Evolutionary conservation across 2,888 invertebrate species (phyloP), one percentile per base, ranked within the genome.

Genomic region (Tenthredo amoena): DNA sequence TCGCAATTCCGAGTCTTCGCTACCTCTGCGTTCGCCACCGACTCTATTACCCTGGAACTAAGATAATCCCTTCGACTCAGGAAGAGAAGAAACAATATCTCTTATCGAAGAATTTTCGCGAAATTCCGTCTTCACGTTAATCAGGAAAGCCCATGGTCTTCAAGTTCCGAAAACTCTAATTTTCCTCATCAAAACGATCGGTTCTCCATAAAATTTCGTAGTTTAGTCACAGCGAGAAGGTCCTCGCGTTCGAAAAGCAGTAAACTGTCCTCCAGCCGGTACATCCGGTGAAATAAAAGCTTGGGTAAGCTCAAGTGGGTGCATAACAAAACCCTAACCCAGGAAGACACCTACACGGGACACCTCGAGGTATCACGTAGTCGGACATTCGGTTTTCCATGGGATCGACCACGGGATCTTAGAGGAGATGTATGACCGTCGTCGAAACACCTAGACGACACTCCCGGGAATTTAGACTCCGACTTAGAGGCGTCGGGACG

Each of bases 1-100:
- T 89, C 90, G 90, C 93, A 92, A 92, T 90, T 92, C 92, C 34
- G 71, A 71, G 65, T 68, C 18, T 62, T 15, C 40, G 21, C 79
- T 84, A 47, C 77, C 84, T 85, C 43, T 55, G 82, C 72, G 71
- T 85, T 85, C 82, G 65, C 43, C 84, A 55, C 62, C 85, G 79
- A 79, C 81, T 81, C 81, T 81, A 81, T 81, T 81, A 81, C 81
- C 81, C 21, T 62, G 58, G 81, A 50, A 26, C 81, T 40, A 37
- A 62, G 81, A 81, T 81, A 62, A 81, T 81, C 81, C 81, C 81
- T 62, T 12, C 34, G 77, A 55, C 55, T 50, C 31, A 7, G 40
- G 21, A 26, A 21, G 21, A 12, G 26, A 21, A 26, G 15, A 9
- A 5, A 43, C n/a, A 47, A n/a, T 21, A 40, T 21, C 9, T 12